Conservation (phyloP, 2,797 vertebrate species). For the Ptychadena robeensis region DNA sequence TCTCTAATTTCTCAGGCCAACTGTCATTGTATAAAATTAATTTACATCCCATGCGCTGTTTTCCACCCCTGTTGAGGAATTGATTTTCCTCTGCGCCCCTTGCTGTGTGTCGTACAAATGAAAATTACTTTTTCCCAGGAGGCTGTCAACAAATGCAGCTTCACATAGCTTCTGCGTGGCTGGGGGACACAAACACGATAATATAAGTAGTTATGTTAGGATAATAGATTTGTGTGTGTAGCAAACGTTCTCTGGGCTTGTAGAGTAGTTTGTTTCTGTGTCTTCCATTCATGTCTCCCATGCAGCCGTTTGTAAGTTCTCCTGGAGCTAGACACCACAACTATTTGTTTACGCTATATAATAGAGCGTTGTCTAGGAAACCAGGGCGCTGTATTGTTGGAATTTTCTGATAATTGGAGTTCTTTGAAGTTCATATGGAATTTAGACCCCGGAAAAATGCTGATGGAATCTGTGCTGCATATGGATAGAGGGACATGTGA, state of each 20-base stretch:
- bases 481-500: neutral
- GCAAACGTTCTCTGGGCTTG: neutral
- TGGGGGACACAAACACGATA: neutral
- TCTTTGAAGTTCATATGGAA: neutral
- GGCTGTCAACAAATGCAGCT: slow-evolving; percentile 22
- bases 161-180: slow-evolving; percentile 5
- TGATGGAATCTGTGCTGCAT: too few species aligned
- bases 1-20: neutral
- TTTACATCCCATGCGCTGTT: slow-evolving; percentile 22
- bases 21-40: slow-evolving; percentile 27
- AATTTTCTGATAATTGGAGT: neutral
- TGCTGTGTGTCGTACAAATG: slow-evolving; percentile 30
- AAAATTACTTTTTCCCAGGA: slow-evolving; percentile 33
- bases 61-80: slow-evolving; percentile 19
- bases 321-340: neutral
- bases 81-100: slow-evolving; percentile 32
- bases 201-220: neutral
- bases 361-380: neutral
- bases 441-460: neutral
- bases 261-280: neutral
- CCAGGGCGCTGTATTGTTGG: neutral
- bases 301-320: neutral
- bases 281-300: neutral
- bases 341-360: neutral
- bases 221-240: neutral